Evolutionary conservation across 2,888 invertebrate genomes (phyloP).

Genomic region (Callyntrura sp.): DNA sequence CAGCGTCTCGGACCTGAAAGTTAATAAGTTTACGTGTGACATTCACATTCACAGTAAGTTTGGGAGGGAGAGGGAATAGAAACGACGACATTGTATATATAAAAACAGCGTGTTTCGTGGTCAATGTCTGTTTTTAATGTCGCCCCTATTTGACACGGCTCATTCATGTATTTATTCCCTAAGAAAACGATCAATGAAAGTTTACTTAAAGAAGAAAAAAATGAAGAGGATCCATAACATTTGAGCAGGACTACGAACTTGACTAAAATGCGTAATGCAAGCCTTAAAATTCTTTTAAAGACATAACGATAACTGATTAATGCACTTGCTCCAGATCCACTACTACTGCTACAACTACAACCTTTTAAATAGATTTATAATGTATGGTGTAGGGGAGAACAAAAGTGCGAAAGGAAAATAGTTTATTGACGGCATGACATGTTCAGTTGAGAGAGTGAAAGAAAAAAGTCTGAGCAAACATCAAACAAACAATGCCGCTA

Average conservation of each 20-base stretch:
- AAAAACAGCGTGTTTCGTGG: slow-evolving; percentile 34
- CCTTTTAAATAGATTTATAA: not conserved
- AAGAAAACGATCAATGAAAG: slow-evolving; percentile 13
- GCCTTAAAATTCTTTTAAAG: not conserved
- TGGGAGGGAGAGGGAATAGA: not conserved
- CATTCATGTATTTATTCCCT: not conserved
- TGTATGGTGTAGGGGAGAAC: not conserved
- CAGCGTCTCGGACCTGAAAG: not conserved
- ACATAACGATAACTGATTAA: slow-evolving; percentile 8
- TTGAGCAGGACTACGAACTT: not conserved
- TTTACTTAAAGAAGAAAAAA: slow-evolving; percentile 25
- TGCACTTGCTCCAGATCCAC: slow-evolving; percentile 35
- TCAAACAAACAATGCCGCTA: not conserved
- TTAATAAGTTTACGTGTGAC: slow-evolving; percentile 30
- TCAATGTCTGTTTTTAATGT: slow-evolving; percentile 25
- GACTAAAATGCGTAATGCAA: slow-evolving; percentile 20
- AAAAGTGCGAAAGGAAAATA: slow-evolving; percentile 3
- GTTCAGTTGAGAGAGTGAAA: too few relatives aligned
- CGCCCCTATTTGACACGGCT: not conserved
- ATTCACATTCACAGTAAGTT: not conserved
- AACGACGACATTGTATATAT: not conserved
- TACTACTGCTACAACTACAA: too few relatives aligned
- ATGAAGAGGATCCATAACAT: not conserved
- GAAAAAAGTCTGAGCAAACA: too few relatives aligned
- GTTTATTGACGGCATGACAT: too few relatives aligned